These are phyloP conservation scores for Bombyx mandarina DNA, from an alignment of 1,140 invertebrate genomes.

Conservation along the genomic window DNA sequence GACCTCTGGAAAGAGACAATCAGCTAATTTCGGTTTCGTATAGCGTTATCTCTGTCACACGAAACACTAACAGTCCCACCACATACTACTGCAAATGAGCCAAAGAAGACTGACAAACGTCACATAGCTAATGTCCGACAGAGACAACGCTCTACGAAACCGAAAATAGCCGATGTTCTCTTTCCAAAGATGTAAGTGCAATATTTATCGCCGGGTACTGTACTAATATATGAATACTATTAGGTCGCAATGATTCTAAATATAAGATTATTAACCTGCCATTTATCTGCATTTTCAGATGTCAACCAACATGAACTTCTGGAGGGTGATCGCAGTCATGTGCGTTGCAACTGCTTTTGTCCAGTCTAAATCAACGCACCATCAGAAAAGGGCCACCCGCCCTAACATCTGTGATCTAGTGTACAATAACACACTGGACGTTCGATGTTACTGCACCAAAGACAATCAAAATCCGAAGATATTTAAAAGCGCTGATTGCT, in stretches of 20 bases:
- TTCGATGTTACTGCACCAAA: conserved; percentile 50
- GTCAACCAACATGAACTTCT: conserved; percentile 31
- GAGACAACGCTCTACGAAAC: no score
- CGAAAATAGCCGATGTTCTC: no score
- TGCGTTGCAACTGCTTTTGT: conserved; percentile 30
- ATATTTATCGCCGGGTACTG: no score
- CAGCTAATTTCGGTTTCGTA: no score
- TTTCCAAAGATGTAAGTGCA: no score
- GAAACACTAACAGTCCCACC: no score
- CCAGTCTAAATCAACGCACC: conserved; percentile 31
- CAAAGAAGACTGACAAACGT: no score
- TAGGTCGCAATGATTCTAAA: conserved; percentile 6
- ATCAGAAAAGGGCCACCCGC: conserved; percentile 36
- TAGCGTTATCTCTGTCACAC: no score
- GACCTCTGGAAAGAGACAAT: no score
- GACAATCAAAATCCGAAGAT: conserved; percentile 20
- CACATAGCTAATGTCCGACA: no score
- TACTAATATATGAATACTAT: no score
- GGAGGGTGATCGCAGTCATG: conserved; percentile 33
- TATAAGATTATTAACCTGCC: conserved; percentile 20
- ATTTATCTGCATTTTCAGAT: background rate
- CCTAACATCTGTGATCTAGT: conserved; percentile 37
- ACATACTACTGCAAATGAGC: no score
- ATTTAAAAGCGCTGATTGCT: conserved; percentile 64
- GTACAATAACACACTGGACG: conserved; percentile 37